Evolutionary conservation across 1,140 invertebrate genomes (phyloP), one percentile per base, ranked within the genome.

Genomic region (Diachasmimorpha longicaudata): DNA sequence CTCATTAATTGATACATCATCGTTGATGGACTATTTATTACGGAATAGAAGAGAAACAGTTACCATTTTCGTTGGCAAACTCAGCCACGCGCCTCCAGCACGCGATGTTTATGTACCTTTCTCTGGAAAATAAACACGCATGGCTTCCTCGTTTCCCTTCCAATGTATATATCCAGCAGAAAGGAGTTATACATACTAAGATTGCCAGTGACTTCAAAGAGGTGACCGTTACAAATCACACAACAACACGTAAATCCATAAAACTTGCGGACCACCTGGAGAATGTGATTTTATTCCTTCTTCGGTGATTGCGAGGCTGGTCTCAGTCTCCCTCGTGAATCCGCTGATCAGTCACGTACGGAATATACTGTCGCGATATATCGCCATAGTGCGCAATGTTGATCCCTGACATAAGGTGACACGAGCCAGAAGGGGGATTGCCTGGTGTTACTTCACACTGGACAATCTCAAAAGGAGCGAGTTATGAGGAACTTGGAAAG

Each of bases 401-500:
- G 58, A 84, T 85, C 58, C 78, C 83, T 85, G 83, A 84, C 78
- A 84, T 79, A 79, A 84, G 80, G 74, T 78, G 76, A 63, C 58
- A 63, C 58, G 74, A 72, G 73, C 52, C 42, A 71, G 67, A 69
- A 19, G n/a, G 16, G 11, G 16, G 14, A n/a, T 52, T 19, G 16
- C 48, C 48, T 52, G 13, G 39, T 10, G 80, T 84, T 84, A 80
- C 83, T 84, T 85, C 83, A 85, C 79, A 76, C 14, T 16, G 9
- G 77, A 76, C 52, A 78, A 68, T 67, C 82, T 83, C 82, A 86
- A 86, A 86, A 85, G 85, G 84, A 76, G 77, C 76, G 82, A 85
- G 82, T 83, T 86, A 86, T 86, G 85, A 86, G 85, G 85, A 86
- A 86, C 85, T 85, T 68, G 82, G 80, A 84, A 52, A 75, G 46